Evolutionary conservation across 1,140 invertebrate species (phyloP).

Genomic region (Drosophila carrolli): DNA sequence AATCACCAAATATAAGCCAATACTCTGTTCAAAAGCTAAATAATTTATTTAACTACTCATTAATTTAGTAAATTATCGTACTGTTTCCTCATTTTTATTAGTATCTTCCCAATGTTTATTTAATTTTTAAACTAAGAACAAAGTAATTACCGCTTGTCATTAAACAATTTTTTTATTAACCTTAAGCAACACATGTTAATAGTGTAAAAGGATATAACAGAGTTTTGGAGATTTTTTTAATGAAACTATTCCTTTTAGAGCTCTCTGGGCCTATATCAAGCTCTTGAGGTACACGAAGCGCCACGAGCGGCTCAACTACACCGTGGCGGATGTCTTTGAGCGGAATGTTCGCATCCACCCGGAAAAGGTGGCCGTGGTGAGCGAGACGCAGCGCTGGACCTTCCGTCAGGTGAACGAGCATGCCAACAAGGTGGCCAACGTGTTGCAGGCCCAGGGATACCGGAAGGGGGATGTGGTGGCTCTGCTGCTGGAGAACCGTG

Average conservation of each 20-base stretch:
- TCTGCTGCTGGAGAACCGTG: conserved; percentile 95
- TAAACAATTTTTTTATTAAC: no score
- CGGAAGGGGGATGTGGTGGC: conserved; percentile 94
- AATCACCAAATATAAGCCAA: no score
- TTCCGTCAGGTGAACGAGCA: conserved; percentile 93
- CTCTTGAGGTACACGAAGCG: conserved; percentile 87
- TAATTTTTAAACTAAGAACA: no score
- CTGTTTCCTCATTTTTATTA: no score
- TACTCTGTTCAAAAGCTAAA: background rate
- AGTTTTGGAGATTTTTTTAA: no score
- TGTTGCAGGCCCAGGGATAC: conserved; percentile 91
- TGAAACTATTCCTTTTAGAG: conserved; percentile 49
- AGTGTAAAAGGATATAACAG: no score
- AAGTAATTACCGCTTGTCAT: no score
- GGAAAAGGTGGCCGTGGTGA: conserved; percentile 91
- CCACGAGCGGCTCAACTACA: conserved; percentile 88
- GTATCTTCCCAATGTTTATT: no score
- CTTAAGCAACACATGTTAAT: no score
- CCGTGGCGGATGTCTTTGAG: conserved; percentile 90
- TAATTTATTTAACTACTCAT: no score
- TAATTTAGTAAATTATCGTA: no score
- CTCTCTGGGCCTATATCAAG: conserved; percentile 88
- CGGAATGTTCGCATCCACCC: conserved; percentile 89
- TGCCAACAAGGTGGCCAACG: conserved; percentile 94
- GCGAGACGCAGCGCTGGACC: conserved; percentile 89